Base-by-base conservation (phyloP, 2,797 vertebrate genomes). In the Microcaecilia unicolor region DNA sequence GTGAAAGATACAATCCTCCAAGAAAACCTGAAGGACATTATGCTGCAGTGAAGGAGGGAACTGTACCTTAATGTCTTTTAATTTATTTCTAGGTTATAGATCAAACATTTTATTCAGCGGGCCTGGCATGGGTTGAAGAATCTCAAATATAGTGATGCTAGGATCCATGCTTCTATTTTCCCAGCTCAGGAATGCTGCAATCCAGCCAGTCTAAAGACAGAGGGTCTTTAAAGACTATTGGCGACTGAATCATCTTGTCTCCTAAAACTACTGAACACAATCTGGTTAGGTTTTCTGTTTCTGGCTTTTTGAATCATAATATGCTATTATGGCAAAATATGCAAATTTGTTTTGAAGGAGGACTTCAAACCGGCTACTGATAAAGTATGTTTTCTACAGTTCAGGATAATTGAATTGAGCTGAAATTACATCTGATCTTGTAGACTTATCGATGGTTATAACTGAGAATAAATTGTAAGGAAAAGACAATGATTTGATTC, bases 1-100 rank as follows among this genome's bases (percentile, higher is more conserved):
- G 94, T 97, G 58, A 97, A 97, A 73, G 93, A 98, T 85, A 97
- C 92, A 1, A 97, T 98, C 75, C 83, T 98, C 72, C 92, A 96
- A 63, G 91, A 95, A 58, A 98, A 98, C 55, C 91, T 98, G 34
- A 94, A 90, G 64, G 92, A 98, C 15, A 94, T 97, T 45, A 98
- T 98, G 92, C 76, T 98, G 78, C 91, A 98, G 83, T 97, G 88
- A 94, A 41, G 30, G 24, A 32, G 36, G 24, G 22, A 22, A 7
- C 31, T 2, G 2, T 13, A 10, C 10, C 26, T 28, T 9, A 18
- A 14, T 12, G 4, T 17, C 36, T 11, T 8, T 10, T 6, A 38
- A 2, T 46, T 13, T 31, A 20, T 39, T 0, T 15, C n/a, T 1
- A 19, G 37, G 52, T 55, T 36, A 28, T 55, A 29, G 25, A 34